Conservation (phyloP, 1,140 invertebrate genomes). For the Chlorops oryzae region DNA sequence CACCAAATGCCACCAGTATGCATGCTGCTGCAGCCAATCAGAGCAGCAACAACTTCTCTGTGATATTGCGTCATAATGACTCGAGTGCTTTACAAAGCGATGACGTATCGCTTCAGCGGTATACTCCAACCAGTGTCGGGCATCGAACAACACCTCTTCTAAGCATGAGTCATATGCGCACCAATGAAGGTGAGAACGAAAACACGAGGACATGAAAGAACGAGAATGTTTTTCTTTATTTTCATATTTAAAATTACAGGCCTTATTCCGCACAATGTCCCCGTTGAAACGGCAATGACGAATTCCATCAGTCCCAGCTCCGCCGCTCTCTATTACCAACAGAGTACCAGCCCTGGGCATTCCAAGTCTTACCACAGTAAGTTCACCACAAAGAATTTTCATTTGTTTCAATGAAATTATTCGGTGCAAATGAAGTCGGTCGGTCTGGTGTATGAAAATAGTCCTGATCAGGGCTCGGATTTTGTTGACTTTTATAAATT, state of each 20-base stretch:
- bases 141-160: constrained; percentile 23
- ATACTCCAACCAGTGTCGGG: constrained; percentile 31
- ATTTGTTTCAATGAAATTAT: too few species aligned
- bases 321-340: constrained; percentile 50
- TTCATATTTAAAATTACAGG: constrained; percentile 15
- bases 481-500: too few species aligned
- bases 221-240: not conserved
- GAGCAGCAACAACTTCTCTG: constrained; percentile 27
- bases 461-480: too few species aligned
- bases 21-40: constrained; percentile 18
- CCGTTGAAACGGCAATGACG: constrained; percentile 26
- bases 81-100: constrained; percentile 18
- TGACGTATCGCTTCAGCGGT: constrained; percentile 32
- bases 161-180: constrained; percentile 26
- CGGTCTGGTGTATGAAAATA: too few species aligned
- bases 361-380: too few species aligned
- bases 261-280: constrained; percentile 32
- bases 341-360: constrained; percentile 47
- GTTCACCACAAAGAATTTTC: too few species aligned
- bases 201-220: not conserved
- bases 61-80: constrained; percentile 28
- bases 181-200: constrained; percentile 26
- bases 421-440: too few species aligned
- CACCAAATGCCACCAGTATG: constrained; percentile 21
- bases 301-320: constrained; percentile 49